phyloP scores from a whole-genome alignment of 2,888 invertebrate genomes.

The Junonia oenone region DNA sequence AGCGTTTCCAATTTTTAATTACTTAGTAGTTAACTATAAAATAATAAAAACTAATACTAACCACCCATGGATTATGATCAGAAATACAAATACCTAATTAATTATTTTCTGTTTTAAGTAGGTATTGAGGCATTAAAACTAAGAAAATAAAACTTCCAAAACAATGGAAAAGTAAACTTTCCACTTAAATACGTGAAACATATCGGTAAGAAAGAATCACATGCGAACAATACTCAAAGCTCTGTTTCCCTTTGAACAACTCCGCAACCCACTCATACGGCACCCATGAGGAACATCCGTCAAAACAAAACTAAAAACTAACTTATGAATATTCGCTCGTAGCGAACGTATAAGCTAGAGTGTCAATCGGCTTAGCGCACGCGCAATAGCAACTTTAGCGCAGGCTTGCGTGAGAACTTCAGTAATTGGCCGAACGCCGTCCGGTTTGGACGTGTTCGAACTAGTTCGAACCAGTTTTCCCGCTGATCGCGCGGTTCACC shows the following conservation, averaged over 20 bases:
- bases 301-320: constrained; percentile 67
- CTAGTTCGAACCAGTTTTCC: constrained; percentile 34
- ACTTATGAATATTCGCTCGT: constrained; percentile 66
- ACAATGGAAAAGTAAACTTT: neutral
- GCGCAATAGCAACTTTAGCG: constrained; percentile 51
- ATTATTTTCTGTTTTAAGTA: too few relatives aligned
- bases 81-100: too few relatives aligned
- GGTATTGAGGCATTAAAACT: too few relatives aligned
- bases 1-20: too few relatives aligned
- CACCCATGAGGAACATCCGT: constrained; percentile 47
- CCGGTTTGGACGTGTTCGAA: constrained; percentile 39
- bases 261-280: constrained; percentile 27
- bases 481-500: constrained; percentile 38
- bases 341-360: constrained; percentile 48
- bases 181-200: constrained; percentile 1
- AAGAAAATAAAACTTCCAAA: neutral
- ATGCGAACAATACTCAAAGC: constrained; percentile 6
- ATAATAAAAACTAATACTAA: too few relatives aligned
- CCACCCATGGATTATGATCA: too few relatives aligned
- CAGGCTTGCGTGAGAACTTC: constrained; percentile 53
- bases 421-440: constrained; percentile 70
- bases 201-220: constrained; percentile 7
- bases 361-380: constrained; percentile 64
- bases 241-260: constrained; percentile 20
- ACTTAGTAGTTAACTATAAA: too few relatives aligned